phyloP scores from a whole-genome alignment of 2,888 invertebrate species.

The Dorcus parallelipipedus region DNA sequence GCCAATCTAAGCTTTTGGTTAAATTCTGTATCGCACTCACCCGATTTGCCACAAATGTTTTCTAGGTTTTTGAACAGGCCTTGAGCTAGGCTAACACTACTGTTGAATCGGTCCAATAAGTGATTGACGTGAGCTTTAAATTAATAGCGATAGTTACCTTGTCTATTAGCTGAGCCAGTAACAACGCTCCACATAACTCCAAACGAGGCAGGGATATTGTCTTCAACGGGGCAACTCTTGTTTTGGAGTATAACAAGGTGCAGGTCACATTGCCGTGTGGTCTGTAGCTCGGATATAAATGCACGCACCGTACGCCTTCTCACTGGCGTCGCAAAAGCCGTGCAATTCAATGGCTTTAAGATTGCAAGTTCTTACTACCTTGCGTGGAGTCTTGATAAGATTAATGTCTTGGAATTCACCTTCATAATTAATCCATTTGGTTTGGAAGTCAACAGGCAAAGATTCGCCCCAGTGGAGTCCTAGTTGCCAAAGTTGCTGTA shows the following conservation, averaged over 20 bases:
- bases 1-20: not conserved
- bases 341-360: conserved; percentile 15
- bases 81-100: not conserved
- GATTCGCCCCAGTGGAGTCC: conserved; percentile 7
- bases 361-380: not conserved
- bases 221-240: conserved; percentile 13
- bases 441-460: not conserved
- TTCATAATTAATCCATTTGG: conserved; percentile 8
- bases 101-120: conserved; percentile 2
- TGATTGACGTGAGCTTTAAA: not conserved
- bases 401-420: not conserved
- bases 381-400: conserved; percentile 3
- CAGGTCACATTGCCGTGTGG: not conserved
- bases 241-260: conserved; percentile 1
- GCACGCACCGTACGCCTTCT: not conserved
- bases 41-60: conserved; percentile 3
- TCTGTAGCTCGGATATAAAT: conserved; percentile 4
- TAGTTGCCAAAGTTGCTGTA: too few species aligned
- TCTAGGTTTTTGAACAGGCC: not conserved
- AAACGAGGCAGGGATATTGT: conserved; percentile 6
- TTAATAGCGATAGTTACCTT: not conserved
- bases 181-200: conserved; percentile 9
- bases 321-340: conserved; percentile 30
- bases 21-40: conserved; percentile 1
- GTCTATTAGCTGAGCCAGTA: conserved; percentile 1